phyloP scores from a whole-genome alignment of 2,888 invertebrate species.

The Octodonta nipae region DNA sequence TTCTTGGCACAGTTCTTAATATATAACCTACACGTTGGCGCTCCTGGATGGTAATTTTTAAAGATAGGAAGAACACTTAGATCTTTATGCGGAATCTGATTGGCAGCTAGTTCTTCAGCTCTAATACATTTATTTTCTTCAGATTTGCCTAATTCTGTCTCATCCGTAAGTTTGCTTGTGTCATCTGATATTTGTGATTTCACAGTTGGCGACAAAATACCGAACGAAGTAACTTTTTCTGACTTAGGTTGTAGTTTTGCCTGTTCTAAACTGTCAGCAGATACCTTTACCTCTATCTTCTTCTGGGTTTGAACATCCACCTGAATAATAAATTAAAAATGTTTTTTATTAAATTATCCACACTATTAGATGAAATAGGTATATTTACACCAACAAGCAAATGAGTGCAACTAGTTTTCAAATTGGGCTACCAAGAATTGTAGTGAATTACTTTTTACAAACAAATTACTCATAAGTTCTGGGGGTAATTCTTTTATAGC shows the following conservation, averaged over 20 bases:
- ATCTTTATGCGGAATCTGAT: slow-evolving; percentile 58
- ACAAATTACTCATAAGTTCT: no score
- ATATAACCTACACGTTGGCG: slow-evolving; percentile 72
- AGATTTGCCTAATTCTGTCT: slow-evolving; percentile 7
- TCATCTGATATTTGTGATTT: slow-evolving; percentile 9
- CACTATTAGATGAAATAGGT: no score
- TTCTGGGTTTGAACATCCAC: slow-evolving; percentile 31
- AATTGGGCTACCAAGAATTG: no score
- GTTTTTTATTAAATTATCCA: no score
- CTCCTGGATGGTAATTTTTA: slow-evolving; percentile 73
- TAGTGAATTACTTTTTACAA: no score
- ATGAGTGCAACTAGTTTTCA: no score
- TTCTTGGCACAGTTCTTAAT: slow-evolving; percentile 81
- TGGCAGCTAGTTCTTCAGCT: slow-evolving; percentile 49
- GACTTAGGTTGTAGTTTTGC: slow-evolving; percentile 9
- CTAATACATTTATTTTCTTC: slow-evolving; percentile 34
- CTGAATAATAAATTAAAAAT: slow-evolving; percentile 9
- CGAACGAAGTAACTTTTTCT: slow-evolving; percentile 24
- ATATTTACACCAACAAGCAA: no score
- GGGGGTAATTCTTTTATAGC: no score
- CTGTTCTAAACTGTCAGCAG: slow-evolving; percentile 25
- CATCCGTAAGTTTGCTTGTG: slow-evolving; percentile 8
- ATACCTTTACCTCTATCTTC: slow-evolving; percentile 43
- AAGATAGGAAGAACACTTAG: slow-evolving; percentile 64
- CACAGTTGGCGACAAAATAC: slow-evolving; percentile 21